phyloP scores from a whole-genome alignment of 2,888 invertebrate genomes.

The Drosophila subquinaria region DNA sequence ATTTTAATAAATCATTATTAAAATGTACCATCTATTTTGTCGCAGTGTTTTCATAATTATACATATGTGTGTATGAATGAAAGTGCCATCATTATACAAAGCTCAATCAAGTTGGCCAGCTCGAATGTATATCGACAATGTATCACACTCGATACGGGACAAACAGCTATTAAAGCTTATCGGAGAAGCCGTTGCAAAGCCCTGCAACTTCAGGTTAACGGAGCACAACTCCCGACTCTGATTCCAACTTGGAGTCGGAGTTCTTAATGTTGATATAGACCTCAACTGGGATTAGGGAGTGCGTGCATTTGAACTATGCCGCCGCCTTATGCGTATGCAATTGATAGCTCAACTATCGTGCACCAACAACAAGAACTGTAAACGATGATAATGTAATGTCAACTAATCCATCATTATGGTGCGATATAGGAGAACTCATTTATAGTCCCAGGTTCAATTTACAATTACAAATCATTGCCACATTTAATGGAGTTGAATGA shows the following conservation, averaged over 20 bases:
- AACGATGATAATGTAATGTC: conserved; percentile 43
- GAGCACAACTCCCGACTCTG: conserved; percentile 32
- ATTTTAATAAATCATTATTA: no score
- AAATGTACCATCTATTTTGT: not conserved
- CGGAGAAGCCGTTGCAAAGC: conserved; percentile 54
- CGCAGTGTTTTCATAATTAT: conserved; percentile 1
- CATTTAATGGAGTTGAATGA: conserved; percentile 15
- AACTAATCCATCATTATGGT: conserved; percentile 67
- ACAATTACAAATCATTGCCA: conserved; percentile 43
- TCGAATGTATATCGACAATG: not conserved
- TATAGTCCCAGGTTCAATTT: conserved; percentile 7
- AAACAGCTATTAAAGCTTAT: conserved; percentile 75
- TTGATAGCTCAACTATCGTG: conserved; percentile 27
- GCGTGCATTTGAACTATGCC: conserved; percentile 73
- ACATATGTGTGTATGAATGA: conserved; percentile 24
- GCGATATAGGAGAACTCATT: conserved; percentile 2
- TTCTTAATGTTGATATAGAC: conserved; percentile 75
- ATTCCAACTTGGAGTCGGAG: conserved; percentile 23
- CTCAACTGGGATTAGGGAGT: conserved; percentile 84
- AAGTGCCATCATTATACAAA: conserved; percentile 22
- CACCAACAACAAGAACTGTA: conserved; percentile 12
- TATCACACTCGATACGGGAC: conserved; percentile 44
- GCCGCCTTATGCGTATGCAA: conserved; percentile 34
- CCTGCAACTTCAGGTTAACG: conserved; percentile 38
- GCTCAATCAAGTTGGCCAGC: not conserved